These are phyloP conservation scores for Unio pictorum DNA, from an alignment of 2,888 invertebrate species.

Conservation along the genomic window DNA sequence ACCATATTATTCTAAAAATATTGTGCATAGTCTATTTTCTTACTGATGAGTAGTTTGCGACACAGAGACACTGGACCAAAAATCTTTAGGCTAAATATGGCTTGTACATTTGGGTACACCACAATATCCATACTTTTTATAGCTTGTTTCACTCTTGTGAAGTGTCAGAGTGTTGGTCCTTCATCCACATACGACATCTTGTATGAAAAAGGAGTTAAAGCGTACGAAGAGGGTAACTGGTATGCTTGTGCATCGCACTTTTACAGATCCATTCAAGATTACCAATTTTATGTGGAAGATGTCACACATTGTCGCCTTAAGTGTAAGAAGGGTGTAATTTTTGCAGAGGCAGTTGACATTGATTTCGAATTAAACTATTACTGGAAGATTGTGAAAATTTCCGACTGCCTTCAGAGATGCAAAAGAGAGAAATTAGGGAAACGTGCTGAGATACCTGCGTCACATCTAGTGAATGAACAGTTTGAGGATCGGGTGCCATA, in stretches of 20 bases:
- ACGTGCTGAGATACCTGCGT: conserved; percentile 54
- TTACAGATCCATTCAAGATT: conserved; percentile 77
- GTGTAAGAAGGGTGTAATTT: conserved; percentile 74
- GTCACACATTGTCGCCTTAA: conserved; percentile 79
- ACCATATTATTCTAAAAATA: no score
- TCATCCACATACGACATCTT: conserved; percentile 56
- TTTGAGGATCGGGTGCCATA: conserved; percentile 81
- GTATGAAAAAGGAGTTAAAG: conserved; percentile 75
- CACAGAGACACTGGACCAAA: no score
- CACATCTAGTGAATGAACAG: conserved; percentile 74
- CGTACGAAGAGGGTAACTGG: conserved; percentile 82
- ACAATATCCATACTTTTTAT: no score
- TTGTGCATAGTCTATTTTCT: no score
- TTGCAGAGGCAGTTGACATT: background rate
- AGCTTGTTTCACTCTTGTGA: no score
- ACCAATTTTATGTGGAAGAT: conserved; percentile 74
- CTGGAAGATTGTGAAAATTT: conserved; percentile 55
- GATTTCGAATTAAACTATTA: conserved; percentile 50
- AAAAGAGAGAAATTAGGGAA: conserved; percentile 72
- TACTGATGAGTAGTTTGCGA: no score
- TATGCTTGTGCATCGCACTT: conserved; percentile 80
- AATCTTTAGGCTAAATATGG: no score
- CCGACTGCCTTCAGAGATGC: conserved; percentile 81
- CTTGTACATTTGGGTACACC: no score
- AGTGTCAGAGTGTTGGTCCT: conserved; percentile 1